phyloP scores from a whole-genome alignment of 2,113 vertebrate species.

The Crypturellus undulatus region DNA sequence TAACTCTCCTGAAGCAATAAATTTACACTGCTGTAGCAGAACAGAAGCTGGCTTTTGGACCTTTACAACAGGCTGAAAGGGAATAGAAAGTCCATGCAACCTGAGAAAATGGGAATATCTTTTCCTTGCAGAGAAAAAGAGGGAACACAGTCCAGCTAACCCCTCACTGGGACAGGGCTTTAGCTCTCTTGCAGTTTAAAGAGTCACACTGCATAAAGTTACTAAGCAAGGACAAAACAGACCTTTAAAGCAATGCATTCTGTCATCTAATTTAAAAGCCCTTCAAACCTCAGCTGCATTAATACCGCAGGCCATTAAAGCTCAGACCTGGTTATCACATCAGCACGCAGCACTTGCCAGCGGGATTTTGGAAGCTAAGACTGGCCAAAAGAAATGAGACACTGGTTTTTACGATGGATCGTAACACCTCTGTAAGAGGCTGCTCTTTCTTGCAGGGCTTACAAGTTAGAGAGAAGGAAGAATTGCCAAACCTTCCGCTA shows the following conservation, averaged over 20 bases:
- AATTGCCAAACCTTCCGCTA: not conserved
- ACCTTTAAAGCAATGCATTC: not conserved
- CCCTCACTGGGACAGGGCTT: not conserved
- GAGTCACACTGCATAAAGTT: not conserved
- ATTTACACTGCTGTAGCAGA: not conserved
- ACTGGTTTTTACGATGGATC: not conserved
- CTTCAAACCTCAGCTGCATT: constrained; percentile 4
- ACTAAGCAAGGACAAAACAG: not conserved
- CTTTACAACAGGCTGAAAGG: not conserved
- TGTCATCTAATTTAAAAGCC: not conserved
- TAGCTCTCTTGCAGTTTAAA: not conserved
- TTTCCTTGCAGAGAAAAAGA: not conserved
- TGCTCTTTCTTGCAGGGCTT: not conserved
- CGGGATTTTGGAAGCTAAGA: not conserved
- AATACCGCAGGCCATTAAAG: not conserved
- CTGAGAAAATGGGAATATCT: not conserved
- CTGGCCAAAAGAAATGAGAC: not conserved
- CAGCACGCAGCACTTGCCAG: not conserved
- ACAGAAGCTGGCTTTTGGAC: not conserved
- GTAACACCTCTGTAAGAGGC: not conserved
- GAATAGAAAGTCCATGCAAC: not conserved
- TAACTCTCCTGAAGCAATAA: not conserved
- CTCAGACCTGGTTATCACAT: not conserved
- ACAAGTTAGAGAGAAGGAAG: not conserved
- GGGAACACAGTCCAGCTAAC: not conserved